Conservation (phyloP, 2,888 invertebrate genomes). For the Neoascia interrupta region DNA sequence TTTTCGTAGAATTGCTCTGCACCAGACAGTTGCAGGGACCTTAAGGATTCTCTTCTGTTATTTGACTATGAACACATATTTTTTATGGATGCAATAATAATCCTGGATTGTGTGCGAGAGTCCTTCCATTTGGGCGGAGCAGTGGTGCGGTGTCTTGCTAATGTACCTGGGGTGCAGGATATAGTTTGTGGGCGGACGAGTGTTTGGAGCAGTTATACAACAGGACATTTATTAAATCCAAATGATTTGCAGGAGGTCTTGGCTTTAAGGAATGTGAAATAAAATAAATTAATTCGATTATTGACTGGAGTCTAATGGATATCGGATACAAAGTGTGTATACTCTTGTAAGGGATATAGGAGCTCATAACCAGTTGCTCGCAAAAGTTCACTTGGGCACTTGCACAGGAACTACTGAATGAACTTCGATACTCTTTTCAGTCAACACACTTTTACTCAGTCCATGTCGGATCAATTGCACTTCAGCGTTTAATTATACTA, state of each 20-base stretch:
- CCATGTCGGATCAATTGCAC: constrained; percentile 34
- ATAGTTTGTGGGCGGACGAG: constrained; percentile 23
- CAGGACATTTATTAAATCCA: constrained; percentile 6
- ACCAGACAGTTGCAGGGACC: constrained; percentile 55
- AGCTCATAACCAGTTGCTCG: too few relatives aligned
- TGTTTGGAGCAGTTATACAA: not conserved
- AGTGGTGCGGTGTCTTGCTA: not conserved
- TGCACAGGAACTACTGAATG: too few relatives aligned
- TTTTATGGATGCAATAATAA: constrained; percentile 65
- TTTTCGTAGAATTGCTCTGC: constrained; percentile 43
- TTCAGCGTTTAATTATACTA: constrained; percentile 56
- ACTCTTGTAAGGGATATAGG: too few relatives aligned
- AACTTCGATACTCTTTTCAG: too few relatives aligned
- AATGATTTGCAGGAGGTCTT: not conserved
- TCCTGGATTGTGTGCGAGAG: constrained; percentile 62
- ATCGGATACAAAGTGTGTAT: too few relatives aligned
- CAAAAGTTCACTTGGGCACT: too few relatives aligned
- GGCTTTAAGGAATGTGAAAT: too few relatives aligned
- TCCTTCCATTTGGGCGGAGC: constrained; percentile 49
- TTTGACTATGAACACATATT: constrained; percentile 50
- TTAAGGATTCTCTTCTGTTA: constrained; percentile 49
- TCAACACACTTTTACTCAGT: too few relatives aligned
- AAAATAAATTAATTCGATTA: too few relatives aligned
- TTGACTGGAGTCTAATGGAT: too few relatives aligned
- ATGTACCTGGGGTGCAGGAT: constrained; percentile 42